phyloP scores from a whole-genome alignment of 1,140 invertebrate species.

The Scaptomyza montana region DNA sequence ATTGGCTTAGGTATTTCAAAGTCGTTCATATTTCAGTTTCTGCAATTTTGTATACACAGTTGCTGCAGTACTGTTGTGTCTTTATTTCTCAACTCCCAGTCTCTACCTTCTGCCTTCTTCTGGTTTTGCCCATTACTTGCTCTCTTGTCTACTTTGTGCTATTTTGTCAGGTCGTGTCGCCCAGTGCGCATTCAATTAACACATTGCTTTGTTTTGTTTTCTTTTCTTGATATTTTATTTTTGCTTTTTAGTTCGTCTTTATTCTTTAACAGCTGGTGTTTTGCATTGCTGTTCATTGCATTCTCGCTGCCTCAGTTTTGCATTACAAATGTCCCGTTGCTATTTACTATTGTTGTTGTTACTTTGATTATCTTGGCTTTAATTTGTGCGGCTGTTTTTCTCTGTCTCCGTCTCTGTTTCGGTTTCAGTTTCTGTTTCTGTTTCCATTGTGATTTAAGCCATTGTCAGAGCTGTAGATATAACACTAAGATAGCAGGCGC shows the following conservation, averaged over 20 bases:
- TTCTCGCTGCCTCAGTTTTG: conserved; percentile 42
- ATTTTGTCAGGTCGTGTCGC: conserved; percentile 27
- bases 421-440: conserved; percentile 18
- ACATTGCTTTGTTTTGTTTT: conserved; percentile 48
- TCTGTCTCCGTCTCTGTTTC: conserved; percentile 32
- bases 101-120: background rate
- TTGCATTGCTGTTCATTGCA: conserved; percentile 11
- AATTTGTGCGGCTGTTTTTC: conserved; percentile 51
- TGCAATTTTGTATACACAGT: no score
- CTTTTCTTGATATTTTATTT: conserved; percentile 5
- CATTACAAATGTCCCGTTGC: conserved; percentile 61
- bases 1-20: background rate
- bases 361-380: conserved; percentile 76
- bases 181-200: conserved; percentile 70
- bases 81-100: background rate
- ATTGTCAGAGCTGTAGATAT: conserved; percentile 71
- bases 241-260: conserved; percentile 22
- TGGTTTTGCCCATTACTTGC: background rate
- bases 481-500: conserved; percentile 71
- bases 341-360: conserved; percentile 33
- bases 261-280: background rate
- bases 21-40: background rate
- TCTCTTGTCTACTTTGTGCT: conserved; percentile 26
- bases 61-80: background rate
- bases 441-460: conserved; percentile 41